A percentile compares a stretch with the other conserved stretches of the same genome.
Evolutionary conservation across 2,797 vertebrate species (phyloP).

Genomic region (Propithecus deckenii): DNA sequence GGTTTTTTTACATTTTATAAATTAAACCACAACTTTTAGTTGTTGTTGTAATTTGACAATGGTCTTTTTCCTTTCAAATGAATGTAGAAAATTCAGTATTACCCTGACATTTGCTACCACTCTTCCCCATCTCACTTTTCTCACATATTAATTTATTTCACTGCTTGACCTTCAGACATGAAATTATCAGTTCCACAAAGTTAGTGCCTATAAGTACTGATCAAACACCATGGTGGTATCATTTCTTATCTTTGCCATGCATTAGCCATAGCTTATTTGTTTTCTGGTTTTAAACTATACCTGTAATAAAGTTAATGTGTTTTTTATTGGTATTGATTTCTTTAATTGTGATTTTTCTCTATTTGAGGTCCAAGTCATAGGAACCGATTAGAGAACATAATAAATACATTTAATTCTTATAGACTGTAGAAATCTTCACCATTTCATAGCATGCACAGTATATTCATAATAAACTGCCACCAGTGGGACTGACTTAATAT

Average conservation of each 20-base stretch:
- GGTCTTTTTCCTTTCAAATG: background rate
- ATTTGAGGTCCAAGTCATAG: slow-evolving; percentile 73
- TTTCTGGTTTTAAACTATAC: slow-evolving; percentile 62
- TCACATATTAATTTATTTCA: slow-evolving; percentile 27
- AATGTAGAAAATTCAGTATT: slow-evolving; percentile 22
- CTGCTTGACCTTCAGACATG: background rate
- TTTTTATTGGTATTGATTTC: slow-evolving; percentile 77
- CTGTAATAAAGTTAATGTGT: slow-evolving; percentile 71
- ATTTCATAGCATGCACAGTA: background rate
- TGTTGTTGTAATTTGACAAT: slow-evolving; percentile 3
- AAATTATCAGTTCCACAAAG: slow-evolving; percentile 32
- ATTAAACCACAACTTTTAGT: slow-evolving; percentile 44
- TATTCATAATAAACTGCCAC: slow-evolving; percentile 45
- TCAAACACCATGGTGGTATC: background rate
- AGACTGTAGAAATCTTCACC: background rate
- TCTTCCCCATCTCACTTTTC: background rate
- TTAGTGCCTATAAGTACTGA: background rate
- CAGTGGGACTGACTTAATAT: background rate
- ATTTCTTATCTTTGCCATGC: slow-evolving; percentile 54
- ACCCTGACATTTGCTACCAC: background rate
- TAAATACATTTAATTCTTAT: background rate
- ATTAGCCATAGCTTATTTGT: slow-evolving; percentile 41
- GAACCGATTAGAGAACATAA: slow-evolving; percentile 12
- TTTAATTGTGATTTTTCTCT: slow-evolving; percentile 77
- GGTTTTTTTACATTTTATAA: slow-evolving; percentile 59